Base-by-base conservation (phyloP, 2,113 vertebrate species). In the Miniopterus natalensis region DNA sequence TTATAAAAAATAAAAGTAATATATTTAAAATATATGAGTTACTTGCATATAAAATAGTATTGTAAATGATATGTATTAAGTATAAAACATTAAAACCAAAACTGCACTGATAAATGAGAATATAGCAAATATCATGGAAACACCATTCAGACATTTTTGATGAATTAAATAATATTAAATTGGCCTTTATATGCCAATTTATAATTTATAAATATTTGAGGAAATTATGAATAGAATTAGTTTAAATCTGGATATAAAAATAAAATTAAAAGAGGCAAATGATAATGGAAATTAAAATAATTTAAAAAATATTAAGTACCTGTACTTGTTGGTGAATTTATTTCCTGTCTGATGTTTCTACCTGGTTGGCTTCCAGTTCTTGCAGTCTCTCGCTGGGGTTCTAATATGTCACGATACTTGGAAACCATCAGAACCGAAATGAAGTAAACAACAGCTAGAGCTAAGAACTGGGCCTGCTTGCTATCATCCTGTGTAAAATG, bases 381-480 rank as follows among this genome's bases (percentile, higher is more conserved):
- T 42, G 99, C 98, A 29, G 99, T 99, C 98, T 99, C 99, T 84
- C 99, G 98, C 97, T 99, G 99, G 31, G 99, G 99, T 94, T 99
- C 99, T 96, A 99, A 97, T 94, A 99, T 99, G 97, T 99, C 99
- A 0, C 99, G 99, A 97, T 99, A 99, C 97, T 99, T 99, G 49
- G 99, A 99, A 21, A 99, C 99, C 99, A 99, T 99, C 93, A 99
- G 98, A 90, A 99, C 99, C 0, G 99, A 99, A 97, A 99, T 99
- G 97, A 99, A 99, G 98, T 99, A 99, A 90, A 99, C 99, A 6
- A 99, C 99, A 1, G 99, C 99, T 98, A 99, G 98, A 51, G 99
- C 99, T 96, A 99, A 98, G 97, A 99, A 99, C 95, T 99, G 99
- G 80, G 99, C 99, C 95, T 99, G 99, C 78, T 99, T 99, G 97